Base-by-base conservation (phyloP, 2,888 invertebrate genomes). In the Auanema freiburgensis region DNA sequence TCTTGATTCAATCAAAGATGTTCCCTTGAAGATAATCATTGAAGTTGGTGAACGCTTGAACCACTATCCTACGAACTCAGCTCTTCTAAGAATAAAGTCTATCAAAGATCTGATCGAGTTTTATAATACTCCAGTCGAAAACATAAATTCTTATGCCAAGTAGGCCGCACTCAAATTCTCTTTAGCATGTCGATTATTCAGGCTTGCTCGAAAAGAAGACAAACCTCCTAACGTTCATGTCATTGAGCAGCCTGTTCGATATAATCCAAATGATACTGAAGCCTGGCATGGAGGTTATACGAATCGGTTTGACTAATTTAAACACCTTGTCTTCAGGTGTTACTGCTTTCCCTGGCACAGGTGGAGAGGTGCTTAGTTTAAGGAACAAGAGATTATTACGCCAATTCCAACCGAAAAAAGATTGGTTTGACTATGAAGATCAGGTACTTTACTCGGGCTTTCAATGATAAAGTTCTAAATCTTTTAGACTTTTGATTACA, bases 351-450 rank as follows among this genome's bases (percentile, higher is more conserved):
- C 82, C 82, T 1, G 82, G 82, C 41, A 64, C 66, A 18, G 78
- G 79, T 3, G 82, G 82, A 42, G 57, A 77, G 23, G 77, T 83
- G 18, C 44, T 78, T 8, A 71, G 76, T 4, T 59, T 81, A 41
- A 70, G 82, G 11, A 80, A 80, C 58, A 76, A 81, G 57, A 69
- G 82, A 16, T 55, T 82, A 0, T 67, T 74, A 14, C 67, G 81
- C 44, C 76, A 81, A 54, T 82, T 74, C 68, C 66, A 77, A 42
- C 81, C 82, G n/a, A 82, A 82, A 59, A 70, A 78, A 52, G 78
- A 83, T 42, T 82, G 82, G 82, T 82, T 71, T 62, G 82, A 82
- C 58, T 82, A 76, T 57, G 82, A 83, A 23, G 81, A 83, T 55
- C 76, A 74, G 64, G 73, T 71, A 41, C 42, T 49, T 33, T 14